Evolutionary conservation across 2,888 invertebrate genomes (phyloP).

Genomic region (Bembecia ichneumoniformis): DNA sequence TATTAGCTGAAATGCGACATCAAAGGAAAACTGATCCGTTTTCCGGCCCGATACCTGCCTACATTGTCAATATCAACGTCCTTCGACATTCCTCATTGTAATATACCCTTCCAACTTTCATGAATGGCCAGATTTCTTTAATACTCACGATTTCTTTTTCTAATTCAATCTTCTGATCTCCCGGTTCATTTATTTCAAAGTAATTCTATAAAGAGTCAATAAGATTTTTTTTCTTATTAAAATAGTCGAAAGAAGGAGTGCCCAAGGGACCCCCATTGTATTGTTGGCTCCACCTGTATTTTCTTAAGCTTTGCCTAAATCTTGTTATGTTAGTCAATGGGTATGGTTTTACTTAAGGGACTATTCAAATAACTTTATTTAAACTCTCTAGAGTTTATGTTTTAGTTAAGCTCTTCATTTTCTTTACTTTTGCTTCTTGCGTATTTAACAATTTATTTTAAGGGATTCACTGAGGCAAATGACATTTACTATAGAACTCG

Average conservation of each 20-base stretch:
- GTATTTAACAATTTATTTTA: neutral
- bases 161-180: constrained; percentile 52
- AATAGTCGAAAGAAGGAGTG: constrained; percentile 55
- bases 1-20: constrained; percentile 33
- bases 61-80: constrained; percentile 42
- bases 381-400: constrained; percentile 22
- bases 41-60: constrained; percentile 56
- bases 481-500: too few species aligned
- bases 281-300: constrained; percentile 64
- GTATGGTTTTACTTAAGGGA: constrained; percentile 56
- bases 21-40: constrained; percentile 63
- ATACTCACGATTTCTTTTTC: constrained; percentile 56
- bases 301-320: constrained; percentile 55
- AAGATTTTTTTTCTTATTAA: constrained; percentile 60
- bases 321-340: constrained; percentile 59
- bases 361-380: constrained; percentile 36
- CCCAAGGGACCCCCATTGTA: constrained; percentile 39
- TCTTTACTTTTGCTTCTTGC: neutral
- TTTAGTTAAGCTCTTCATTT: neutral
- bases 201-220: constrained; percentile 47
- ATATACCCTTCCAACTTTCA: constrained; percentile 53
- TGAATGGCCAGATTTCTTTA: constrained; percentile 61
- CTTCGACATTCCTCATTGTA: constrained; percentile 46
- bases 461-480: too few species aligned
- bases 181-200: constrained; percentile 52